Conservation (phyloP, 2,113 vertebrate species). For the Lates calcarifer region DNA sequence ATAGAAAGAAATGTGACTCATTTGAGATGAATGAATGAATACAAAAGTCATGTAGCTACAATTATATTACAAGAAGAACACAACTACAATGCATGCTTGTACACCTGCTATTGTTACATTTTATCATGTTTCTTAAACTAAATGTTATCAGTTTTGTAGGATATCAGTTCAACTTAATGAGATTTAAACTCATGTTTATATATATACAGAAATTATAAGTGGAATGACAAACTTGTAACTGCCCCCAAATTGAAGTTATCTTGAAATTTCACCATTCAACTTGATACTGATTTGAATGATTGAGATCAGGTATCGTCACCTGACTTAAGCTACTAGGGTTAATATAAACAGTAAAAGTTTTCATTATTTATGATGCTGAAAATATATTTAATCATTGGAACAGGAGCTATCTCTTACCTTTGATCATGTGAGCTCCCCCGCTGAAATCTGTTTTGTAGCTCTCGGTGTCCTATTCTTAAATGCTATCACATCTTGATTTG, state of each 20-base stretch:
- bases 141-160: neutral
- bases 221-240: neutral
- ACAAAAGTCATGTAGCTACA: neutral
- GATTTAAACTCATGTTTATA: neutral
- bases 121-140: neutral
- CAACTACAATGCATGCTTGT: too few relatives aligned
- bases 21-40: neutral
- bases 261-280: neutral
- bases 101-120: neutral
- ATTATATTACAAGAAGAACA: neutral
- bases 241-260: neutral
- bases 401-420: slow-evolving; percentile 76
- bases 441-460: slow-evolving; percentile 52
- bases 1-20: slow-evolving; percentile 26
- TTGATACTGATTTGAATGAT: neutral
- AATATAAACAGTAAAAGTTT: neutral
- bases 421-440: slow-evolving; percentile 44
- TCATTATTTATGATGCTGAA: neutral
- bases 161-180: neutral
- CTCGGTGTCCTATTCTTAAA: slow-evolving; percentile 73
- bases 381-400: neutral
- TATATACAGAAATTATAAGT: neutral
- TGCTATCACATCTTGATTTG: slow-evolving; percentile 58
- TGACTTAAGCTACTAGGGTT: neutral
- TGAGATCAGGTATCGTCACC: neutral